Evolutionary conservation across 2,888 invertebrate species (phyloP), one percentile per base, ranked within the genome.

Genomic region (Pantelozetes paolii): DNA sequence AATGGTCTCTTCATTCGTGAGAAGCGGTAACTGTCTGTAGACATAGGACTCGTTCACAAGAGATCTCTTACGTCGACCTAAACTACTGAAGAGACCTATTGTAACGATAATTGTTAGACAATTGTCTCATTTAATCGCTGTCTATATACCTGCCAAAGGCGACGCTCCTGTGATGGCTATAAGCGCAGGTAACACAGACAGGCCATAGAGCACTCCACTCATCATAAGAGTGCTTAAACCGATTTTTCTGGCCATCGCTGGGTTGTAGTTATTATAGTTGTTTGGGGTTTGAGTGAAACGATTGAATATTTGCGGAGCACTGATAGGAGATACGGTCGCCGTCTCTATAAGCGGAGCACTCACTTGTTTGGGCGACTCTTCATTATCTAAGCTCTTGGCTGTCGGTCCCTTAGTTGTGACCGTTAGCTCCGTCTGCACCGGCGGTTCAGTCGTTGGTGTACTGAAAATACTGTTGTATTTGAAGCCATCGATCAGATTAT

Each of bases 1-100:
- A 50, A 40, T 54, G 9, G 75, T 75, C n/a, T 59, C 72, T n/a
- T 73, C 69, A n/a, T 73, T 74, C 30, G 57, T 54, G n/a, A 75
- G 32, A 30, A 73, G 64, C 30, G 75, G 75, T 42, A 75, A 67
- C 18, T 73, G 72, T 30, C 73, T 28, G 48, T 28, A 69, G 13
- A 30, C 30, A 59, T 57, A 26, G n/a, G 69, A 73, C 40, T 73
- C 73, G 70, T 73, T 73, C 23, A 73, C 69, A 6, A 70, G 26
- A 18, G 73, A 69, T 57, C 74, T 57, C 67, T 74, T 74, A 45
- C 54, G 54, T 32, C 71, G 32, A 13, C 73, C 45, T 0, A 59
- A 30, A 42, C 62, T 23, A 69, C 28, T 45, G 23, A 75, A 72
- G 11, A 54, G 40, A 32, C 71, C 71, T 57, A 57, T n/a, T n/a